A percentile compares a stretch with the other conserved stretches of the same genome.
Evolutionary conservation across 2,113 vertebrate genomes (phyloP).

Genomic region (Thryonomys swinderianus): DNA sequence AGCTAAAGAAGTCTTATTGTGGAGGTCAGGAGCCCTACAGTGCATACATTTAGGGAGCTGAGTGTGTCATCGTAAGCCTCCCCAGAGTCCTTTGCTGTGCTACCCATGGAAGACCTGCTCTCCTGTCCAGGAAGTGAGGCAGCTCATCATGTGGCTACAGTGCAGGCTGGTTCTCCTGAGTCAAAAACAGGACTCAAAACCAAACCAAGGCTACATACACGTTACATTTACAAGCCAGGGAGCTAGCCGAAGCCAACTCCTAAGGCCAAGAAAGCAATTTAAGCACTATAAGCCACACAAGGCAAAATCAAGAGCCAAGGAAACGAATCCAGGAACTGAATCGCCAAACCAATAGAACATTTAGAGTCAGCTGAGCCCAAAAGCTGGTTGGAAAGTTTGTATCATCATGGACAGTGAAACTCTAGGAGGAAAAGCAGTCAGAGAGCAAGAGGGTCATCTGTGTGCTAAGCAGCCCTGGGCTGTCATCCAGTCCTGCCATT

Average conservation of each 20-base stretch:
- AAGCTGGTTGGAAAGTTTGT: background rate
- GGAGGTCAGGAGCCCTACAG: background rate
- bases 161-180: background rate
- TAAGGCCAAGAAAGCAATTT: slow-evolving; percentile 52
- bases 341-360: slow-evolving; percentile 18
- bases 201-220: background rate
- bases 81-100: background rate
- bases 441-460: background rate
- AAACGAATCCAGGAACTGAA: slow-evolving; percentile 31
- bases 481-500: background rate
- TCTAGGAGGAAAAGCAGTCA: background rate
- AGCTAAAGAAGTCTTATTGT: background rate
- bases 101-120: background rate
- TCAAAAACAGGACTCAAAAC: background rate
- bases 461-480: background rate
- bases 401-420: background rate
- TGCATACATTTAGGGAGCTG: background rate
- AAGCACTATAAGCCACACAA: background rate
- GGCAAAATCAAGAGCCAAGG: slow-evolving; percentile 36
- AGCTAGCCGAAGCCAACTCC: background rate
- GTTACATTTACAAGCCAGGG: background rate
- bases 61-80: background rate
- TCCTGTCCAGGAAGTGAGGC: background rate
- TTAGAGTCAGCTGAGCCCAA: slow-evolving; percentile 19
- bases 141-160: background rate